Percentiles rank a stretch among this genome's conserved stretches.
Conservation (phyloP, 2,113 vertebrate species). For the Rousettus leschenaultii region DNA sequence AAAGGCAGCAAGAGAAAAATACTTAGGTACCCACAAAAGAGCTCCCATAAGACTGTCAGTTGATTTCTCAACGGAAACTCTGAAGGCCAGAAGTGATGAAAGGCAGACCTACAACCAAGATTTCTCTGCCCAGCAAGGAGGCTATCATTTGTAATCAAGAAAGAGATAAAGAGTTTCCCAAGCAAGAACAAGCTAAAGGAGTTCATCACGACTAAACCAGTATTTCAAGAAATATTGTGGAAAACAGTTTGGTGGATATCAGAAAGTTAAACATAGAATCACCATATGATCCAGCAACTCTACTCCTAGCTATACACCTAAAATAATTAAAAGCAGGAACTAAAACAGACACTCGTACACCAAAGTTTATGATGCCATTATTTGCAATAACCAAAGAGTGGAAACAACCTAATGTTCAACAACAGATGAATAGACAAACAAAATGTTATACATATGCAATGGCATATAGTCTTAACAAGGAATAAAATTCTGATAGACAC, state of each 20-base stretch:
- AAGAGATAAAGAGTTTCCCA: too few species aligned
- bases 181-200: too few species aligned
- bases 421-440: background rate
- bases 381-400: background rate
- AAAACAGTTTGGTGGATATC: background rate
- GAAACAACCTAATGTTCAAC: background rate
- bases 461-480: background rate
- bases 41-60: too few species aligned
- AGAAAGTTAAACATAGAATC: background rate
- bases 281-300: background rate
- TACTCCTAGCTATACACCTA: background rate
- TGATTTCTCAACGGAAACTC: too few species aligned
- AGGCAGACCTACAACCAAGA: too few species aligned
- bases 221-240: too few species aligned
- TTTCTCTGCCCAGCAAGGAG: too few species aligned
- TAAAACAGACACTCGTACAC: background rate
- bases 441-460: background rate
- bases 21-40: too few species aligned
- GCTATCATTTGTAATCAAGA: too few species aligned
- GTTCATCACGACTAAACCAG: too few species aligned
- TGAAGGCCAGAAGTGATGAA: too few species aligned
- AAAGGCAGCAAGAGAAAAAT: too few species aligned
- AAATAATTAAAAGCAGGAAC: background rate
- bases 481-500: background rate
- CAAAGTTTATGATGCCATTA: background rate